Conservation (phyloP, 2,113 vertebrate species). For the Pelodiscus sinensis region DNA sequence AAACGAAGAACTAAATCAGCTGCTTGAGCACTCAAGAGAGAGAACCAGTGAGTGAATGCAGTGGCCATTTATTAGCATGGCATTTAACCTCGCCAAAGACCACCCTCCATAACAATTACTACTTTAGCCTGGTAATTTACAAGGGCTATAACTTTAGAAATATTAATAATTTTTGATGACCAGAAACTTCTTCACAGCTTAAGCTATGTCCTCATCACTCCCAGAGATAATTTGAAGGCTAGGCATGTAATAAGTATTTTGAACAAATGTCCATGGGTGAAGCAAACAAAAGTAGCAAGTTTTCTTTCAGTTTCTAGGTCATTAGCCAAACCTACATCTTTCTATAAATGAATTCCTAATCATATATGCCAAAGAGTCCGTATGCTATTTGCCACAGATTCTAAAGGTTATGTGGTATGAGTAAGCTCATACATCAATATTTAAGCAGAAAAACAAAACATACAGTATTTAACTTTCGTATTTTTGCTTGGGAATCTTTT, state of each 20-base stretch:
- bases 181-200: not conserved
- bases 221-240: not conserved
- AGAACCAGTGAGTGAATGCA: not conserved
- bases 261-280: not conserved
- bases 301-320: not conserved
- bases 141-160: not conserved
- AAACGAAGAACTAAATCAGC: not conserved
- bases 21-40: not conserved
- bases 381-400: not conserved
- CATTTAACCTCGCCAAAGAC: not conserved
- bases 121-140: slow-evolving; percentile 18
- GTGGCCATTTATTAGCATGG: not conserved
- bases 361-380: not conserved
- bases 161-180: not conserved
- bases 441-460: slow-evolving; percentile 56
- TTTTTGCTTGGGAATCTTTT: slow-evolving; percentile 69
- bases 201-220: not conserved
- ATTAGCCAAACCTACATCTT: slow-evolving; percentile 9
- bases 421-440: slow-evolving; percentile 20
- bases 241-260: not conserved
- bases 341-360: slow-evolving; percentile 13
- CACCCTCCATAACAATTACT: not conserved
- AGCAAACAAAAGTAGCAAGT: not conserved
- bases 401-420: slow-evolving; percentile 23
- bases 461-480: slow-evolving; percentile 62